A percentile compares a stretch with the other conserved stretches of the same genome.
These are phyloP conservation scores for Delphinus delphis DNA, from an alignment of 2,113 vertebrate genomes.

Conservation along the genomic window DNA sequence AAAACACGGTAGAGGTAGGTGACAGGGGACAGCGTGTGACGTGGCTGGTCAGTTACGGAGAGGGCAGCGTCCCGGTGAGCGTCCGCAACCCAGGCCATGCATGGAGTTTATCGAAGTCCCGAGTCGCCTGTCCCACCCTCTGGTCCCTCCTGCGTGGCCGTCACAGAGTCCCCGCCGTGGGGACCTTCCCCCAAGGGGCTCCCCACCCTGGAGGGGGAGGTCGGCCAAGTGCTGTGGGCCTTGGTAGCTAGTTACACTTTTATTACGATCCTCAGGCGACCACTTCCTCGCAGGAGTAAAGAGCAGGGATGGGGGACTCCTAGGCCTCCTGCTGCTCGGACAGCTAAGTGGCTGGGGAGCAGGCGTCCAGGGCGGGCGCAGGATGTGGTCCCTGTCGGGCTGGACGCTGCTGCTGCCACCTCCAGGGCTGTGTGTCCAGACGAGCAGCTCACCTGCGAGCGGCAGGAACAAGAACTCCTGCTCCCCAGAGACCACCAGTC, in stretches of 20 bases:
- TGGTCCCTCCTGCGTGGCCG: rapidly evolving
- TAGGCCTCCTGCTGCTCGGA: rapidly evolving
- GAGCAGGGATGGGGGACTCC: rapidly evolving
- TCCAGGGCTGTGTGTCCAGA: too few species aligned
- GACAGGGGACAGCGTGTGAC: rapidly evolving
- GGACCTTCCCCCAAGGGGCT: too few species aligned
- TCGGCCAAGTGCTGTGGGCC: rapidly evolving
- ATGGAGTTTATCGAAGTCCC: rapidly evolving
- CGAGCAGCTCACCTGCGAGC: rapidly evolving
- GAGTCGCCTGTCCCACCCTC: rapidly evolving
- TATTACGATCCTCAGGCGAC: rapidly evolving
- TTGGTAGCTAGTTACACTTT: too few species aligned
- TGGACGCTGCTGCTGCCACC: rapidly evolving
- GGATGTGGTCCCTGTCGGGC: neutral
- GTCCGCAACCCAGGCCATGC: rapidly evolving
- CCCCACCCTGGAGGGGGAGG: rapidly evolving
- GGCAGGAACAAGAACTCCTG: too few species aligned
- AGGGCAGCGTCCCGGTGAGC: rapidly evolving
- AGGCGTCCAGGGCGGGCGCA: rapidly evolving
- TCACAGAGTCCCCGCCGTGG: rapidly evolving
- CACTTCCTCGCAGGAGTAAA: too few species aligned
- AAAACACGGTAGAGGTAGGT: neutral
- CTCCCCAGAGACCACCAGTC: too few species aligned
- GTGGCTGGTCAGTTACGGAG: rapidly evolving
- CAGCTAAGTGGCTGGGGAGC: rapidly evolving